Evolutionary conservation across 2,888 invertebrate genomes (phyloP), one percentile per base, ranked within the genome.

Genomic region (Erebia aethiops): DNA sequence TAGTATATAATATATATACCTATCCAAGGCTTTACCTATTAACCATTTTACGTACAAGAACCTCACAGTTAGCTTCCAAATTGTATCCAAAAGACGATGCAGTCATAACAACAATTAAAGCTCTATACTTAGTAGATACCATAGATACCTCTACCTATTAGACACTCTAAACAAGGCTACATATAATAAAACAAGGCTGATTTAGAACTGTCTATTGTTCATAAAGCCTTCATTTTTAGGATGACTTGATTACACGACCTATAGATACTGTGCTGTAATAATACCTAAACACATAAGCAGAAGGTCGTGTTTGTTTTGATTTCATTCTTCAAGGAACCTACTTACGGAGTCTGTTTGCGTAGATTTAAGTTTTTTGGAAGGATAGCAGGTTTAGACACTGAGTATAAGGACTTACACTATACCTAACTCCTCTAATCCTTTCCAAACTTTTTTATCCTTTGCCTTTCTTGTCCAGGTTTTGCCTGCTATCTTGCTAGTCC

Each of bases 201-300:
- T 26, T 26, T 57, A 14, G 56, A 26, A 26, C 56, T 14, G 56
- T 14, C 56, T 57, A 57, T 57, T 57, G 56, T 57, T 57, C 13
- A 57, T 14, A 57, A 57, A 57, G 26, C 56, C 56, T 57, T 56
- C 56, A 21, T 56, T 56, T 26, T 57, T 11, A 57, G 26, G 56
- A 26, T 21, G 56, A 57, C 56, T 57, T 26, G 13, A 57, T 14
- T 57, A 5, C 26, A 14, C n/a, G n/a, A n/a, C n/a, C 13, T 57
- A 56, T 3, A 13, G 11, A 46, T 35, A 35, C 7, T 35, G 35
- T 35, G 46, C 11, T 13, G 9, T 43, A 43, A 43, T 11, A 43
- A 11, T 43, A 43, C 43, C 43, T 43, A 11, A 11, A 9, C 13
- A 46, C 46, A 11, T 46, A 46, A 11, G 11, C 46, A 4, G 13